Evolutionary conservation across 2,797 vertebrate genomes (phyloP).

Genomic region (Anisognathus igniventris): DNA sequence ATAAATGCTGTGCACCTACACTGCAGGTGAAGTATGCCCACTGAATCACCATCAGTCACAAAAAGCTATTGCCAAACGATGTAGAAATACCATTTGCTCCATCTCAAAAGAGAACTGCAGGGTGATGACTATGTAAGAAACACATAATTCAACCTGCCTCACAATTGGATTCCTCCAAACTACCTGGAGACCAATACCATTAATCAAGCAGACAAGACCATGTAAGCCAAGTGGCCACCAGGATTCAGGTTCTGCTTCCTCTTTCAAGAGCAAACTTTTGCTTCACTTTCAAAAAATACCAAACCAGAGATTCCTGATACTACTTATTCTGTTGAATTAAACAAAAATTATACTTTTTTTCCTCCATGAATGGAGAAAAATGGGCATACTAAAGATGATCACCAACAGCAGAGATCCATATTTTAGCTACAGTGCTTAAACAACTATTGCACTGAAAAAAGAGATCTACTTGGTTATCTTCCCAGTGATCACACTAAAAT

Average conservation of each 20-base stretch:
- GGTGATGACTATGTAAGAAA: background rate
- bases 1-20: background rate
- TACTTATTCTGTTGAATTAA: background rate
- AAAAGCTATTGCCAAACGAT: background rate
- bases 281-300: background rate
- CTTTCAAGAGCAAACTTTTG: background rate
- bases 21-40: background rate
- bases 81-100: background rate
- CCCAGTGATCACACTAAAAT: background rate
- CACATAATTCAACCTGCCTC: background rate
- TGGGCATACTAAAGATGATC: background rate
- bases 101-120: background rate
- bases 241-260: background rate
- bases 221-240: rapidly evolving
- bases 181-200: background rate
- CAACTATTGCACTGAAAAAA: background rate
- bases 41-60: background rate
- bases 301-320: background rate
- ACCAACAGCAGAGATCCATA: background rate
- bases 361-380: background rate
- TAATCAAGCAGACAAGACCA: background rate
- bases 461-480: background rate
- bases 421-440: background rate
- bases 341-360: background rate
- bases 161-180: background rate